Conservation (phyloP, 2,797 vertebrate species). For the Ara ararauna region DNA sequence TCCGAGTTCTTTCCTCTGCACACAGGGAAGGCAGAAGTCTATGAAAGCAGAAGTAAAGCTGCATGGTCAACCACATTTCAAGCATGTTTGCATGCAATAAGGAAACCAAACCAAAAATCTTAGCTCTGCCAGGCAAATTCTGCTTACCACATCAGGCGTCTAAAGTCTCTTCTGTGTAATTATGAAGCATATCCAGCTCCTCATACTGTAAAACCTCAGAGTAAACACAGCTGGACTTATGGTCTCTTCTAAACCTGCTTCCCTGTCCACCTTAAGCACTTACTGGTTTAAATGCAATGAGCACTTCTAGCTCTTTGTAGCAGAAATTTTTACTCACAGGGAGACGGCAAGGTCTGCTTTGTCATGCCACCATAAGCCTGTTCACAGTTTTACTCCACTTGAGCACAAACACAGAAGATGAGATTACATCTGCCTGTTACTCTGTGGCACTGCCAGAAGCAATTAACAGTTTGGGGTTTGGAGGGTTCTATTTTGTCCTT, state of each 20-base stretch:
- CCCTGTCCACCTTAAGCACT: neutral
- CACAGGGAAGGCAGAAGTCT: neutral
- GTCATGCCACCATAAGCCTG: neutral
- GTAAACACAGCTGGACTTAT: neutral
- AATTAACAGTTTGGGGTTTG: neutral
- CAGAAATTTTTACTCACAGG: neutral
- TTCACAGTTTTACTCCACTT: neutral
- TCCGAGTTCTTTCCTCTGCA: neutral
- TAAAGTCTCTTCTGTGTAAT: neutral
- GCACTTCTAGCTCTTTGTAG: neutral
- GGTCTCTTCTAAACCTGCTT: neutral
- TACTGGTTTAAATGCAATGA: neutral
- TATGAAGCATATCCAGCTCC: neutral
- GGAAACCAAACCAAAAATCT: neutral
- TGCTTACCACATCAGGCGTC: neutral
- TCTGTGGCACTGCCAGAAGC: neutral
- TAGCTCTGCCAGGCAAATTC: neutral
- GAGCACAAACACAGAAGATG: neutral
- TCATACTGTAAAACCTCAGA: neutral
- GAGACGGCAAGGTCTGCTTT: neutral
- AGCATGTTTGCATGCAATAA: neutral
- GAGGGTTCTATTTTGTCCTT: accelerated
- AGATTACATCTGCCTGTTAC: neutral
- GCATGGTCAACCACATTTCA: neutral
- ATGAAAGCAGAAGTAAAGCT: neutral